These are phyloP conservation scores for Syritta pipiens DNA, from an alignment of 2,888 invertebrate species.

Conservation along the genomic window DNA sequence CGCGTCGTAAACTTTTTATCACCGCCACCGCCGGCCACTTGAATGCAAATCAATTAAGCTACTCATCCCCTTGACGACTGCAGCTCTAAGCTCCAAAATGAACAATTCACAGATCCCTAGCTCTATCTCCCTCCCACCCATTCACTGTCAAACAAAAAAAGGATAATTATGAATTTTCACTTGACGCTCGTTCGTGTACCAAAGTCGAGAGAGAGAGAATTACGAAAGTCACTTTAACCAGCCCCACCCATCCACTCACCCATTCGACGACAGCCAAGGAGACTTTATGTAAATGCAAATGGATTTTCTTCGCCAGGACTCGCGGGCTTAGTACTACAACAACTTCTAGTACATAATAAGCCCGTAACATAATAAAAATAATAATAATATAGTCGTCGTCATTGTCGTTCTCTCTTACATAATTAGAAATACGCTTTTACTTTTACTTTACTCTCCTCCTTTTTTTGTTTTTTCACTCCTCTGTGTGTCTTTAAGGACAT, in stretches of 20 bases:
- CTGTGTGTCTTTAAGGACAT: slow-evolving; percentile 14
- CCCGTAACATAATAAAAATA: slow-evolving; percentile 54
- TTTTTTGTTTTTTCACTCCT: not conserved
- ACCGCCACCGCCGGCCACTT: no score
- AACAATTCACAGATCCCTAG: no score
- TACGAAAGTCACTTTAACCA: slow-evolving; percentile 48
- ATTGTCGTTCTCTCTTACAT: slow-evolving; percentile 49
- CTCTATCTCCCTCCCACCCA: no score
- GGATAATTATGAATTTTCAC: slow-evolving; percentile 52
- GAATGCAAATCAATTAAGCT: slow-evolving; percentile 41
- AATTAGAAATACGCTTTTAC: slow-evolving; percentile 63
- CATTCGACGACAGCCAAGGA: slow-evolving; percentile 22
- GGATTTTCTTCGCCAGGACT: slow-evolving; percentile 39
- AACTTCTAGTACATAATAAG: slow-evolving; percentile 55
- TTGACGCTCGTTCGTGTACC: slow-evolving; percentile 13
- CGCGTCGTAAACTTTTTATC: no score
- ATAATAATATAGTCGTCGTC: slow-evolving; percentile 50
- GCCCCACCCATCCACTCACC: not conserved
- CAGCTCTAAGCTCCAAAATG: no score
- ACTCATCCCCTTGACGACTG: no score
- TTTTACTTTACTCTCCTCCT: slow-evolving; percentile 41
- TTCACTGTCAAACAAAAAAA: no score
- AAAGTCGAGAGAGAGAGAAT: slow-evolving; percentile 14
- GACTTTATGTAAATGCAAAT: slow-evolving; percentile 65
- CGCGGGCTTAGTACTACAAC: slow-evolving; percentile 10